Base-by-base conservation (phyloP, 1,140 invertebrate genomes). In the Leptopilina boulardi region DNA sequence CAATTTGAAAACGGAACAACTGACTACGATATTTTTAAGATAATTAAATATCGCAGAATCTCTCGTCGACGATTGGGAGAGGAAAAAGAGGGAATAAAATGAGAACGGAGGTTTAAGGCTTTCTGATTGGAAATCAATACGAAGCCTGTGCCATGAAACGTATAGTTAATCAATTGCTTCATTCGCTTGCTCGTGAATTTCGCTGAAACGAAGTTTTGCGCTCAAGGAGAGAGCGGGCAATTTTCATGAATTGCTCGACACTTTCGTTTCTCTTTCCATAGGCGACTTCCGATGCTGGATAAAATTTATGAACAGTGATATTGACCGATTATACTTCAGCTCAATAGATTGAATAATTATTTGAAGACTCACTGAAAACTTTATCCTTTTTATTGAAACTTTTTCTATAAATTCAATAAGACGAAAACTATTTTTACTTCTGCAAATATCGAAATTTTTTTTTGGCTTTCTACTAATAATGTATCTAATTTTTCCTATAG, bases 151-250 rank as follows among this genome's bases (percentile, higher is more conserved):
- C 71, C 18, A 59, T 41, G 41, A 74, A 71, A 73, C 47, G 59
- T 71, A n/a, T n/a, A 47, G 54, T 78, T 78, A 74, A 74, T 73
- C 73, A 72, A 77, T 73, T 47, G 71, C 38, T 56, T 21, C 51
- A 56, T 18, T 44, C 26, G 41, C 21, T 70, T 9, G 74, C 26
- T 41, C 21, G 59, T 66, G 59, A 66, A 66, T 66, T 30, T 66
- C 1, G 23, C 59, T 66, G 59, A 30, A 66, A 66, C 23, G 26
- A 66, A 26, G 26, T 66, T 66, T 66, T n/a, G n/a, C 11, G 11
- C 26, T 66, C 13, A 8, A 66, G 13, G 26, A 66, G 9, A 23
- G 21, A 26, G 26, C 59, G 26, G 26, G 30, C 59, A 66, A 66
- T 66, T 66, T 66, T 66, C 59, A 66, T 23, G 59, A 66, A 66